Base-by-base conservation (phyloP, 2,797 vertebrate species). In the Tauraco hartlaubi region DNA sequence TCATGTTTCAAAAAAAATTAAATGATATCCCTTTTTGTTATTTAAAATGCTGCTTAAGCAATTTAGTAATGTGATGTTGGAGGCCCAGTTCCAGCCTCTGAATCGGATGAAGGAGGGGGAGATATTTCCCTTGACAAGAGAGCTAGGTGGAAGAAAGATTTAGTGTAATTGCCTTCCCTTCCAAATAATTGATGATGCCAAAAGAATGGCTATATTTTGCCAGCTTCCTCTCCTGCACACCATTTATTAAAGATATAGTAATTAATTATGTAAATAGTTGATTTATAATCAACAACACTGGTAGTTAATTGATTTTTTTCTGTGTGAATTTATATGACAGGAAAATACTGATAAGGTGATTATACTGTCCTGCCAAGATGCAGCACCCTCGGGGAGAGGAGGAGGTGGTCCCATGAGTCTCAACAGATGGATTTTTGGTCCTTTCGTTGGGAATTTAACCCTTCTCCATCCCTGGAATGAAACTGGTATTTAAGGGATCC, bases 231-330 rank as follows among this genome's bases (percentile, higher is more conserved):
- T 48, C 81, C 44, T 78, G 62, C 85, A 72, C 91, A 29, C 81
- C 89, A 97, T 97, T 97, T 97, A 97, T 97, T 97, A 97, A 97
- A 97, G 94, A 95, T 91, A 46, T 67, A 96, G 91, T 97, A 96
- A 98, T 97, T 98, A 98, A 98, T 98, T 97, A 98, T 97, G 97
- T 97, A 97, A 96, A 95, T 92, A 94, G 93, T 86, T 96, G 96
- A 97, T 97, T 97, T 97, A 97, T 90, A 96, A 96, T 96, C 96
- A 95, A 91, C 91, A 94, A 64, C 37, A 89, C 74, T 6, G 8
- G 71, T 75, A 75, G 85, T 84, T 97, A 96, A 98, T 97, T 97
- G 95, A 96, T 96, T 95, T 96, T 90, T 79, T 71, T n/a, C 26
- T 16, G 19, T 85, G 43, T 63, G 87, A 85, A 94, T 87, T 93